A percentile compares a stretch with the other conserved stretches of the same genome.
Evolutionary conservation across 2,888 invertebrate genomes (phyloP).

Genomic region (Argynnis bischoffii): DNA sequence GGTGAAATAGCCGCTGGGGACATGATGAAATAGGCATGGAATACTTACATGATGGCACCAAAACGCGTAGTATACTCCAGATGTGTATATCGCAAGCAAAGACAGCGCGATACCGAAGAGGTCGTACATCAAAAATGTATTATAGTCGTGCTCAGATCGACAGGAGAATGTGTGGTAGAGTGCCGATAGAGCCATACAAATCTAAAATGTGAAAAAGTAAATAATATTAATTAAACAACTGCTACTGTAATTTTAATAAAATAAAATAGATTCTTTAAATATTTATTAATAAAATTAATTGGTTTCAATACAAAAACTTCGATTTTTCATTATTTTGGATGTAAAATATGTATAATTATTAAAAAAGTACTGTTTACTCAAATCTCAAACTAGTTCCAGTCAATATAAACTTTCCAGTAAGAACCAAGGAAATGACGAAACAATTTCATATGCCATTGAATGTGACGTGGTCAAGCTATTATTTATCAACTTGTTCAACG

Average conservation of each 20-base stretch:
- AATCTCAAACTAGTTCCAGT: slow-evolving; percentile 10
- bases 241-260: no score
- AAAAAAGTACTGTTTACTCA: slow-evolving; percentile 1
- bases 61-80: slow-evolving; percentile 98
- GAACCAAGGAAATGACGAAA: slow-evolving; percentile 5
- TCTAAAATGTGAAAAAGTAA: slow-evolving; percentile 72
- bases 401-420: slow-evolving; percentile 3
- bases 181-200: slow-evolving; percentile 95
- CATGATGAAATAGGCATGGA: neutral
- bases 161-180: slow-evolving; percentile 97
- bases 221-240: neutral
- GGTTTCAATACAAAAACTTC: neutral
- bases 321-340: neutral
- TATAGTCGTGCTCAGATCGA: slow-evolving; percentile 92
- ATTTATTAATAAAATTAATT: no score
- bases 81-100: slow-evolving; percentile 95
- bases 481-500: slow-evolving; percentile 4
- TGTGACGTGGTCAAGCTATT: slow-evolving; percentile 11
- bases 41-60: slow-evolving; percentile 94
- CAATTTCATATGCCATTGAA: slow-evolving; percentile 18
- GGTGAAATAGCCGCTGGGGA: neutral
- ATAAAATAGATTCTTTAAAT: no score
- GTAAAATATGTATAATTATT: neutral
- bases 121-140: slow-evolving; percentile 94
- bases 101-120: slow-evolving; percentile 96